Evolutionary conservation across 2,797 vertebrate genomes (phyloP).

Genomic region (Phaenicophaeus curvirostris): DNA sequence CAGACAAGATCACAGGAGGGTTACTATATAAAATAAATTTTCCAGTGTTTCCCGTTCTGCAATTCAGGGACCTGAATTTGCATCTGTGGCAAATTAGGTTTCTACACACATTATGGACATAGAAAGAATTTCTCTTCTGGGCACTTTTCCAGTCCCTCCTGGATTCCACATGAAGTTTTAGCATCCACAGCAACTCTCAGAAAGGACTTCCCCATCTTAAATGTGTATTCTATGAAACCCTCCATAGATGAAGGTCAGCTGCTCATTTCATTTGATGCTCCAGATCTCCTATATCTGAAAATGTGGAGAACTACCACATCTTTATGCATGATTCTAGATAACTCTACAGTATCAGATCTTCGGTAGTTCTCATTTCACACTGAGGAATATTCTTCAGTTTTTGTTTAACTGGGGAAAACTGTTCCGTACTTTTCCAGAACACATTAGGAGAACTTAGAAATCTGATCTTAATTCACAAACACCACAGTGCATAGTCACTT

Average conservation of each 20-base stretch:
- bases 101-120: not conserved
- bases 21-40: not conserved
- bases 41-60: not conserved
- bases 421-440: not conserved
- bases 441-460: not conserved
- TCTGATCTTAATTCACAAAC: not conserved
- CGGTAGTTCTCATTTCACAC: not conserved
- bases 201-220: not conserved
- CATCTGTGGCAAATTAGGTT: not conserved
- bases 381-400: not conserved
- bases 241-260: not conserved
- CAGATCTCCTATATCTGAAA: not conserved
- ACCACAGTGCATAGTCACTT: not conserved
- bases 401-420: not conserved
- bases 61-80: rapidly evolving
- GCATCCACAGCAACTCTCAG: not conserved
- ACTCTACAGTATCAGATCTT: not conserved
- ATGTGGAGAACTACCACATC: not conserved
- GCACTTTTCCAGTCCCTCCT: not conserved
- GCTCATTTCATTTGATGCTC: not conserved
- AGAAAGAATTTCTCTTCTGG: not conserved
- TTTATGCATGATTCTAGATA: not conserved
- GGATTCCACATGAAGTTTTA: not conserved
- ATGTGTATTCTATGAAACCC: not conserved
- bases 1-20: not conserved